These are phyloP conservation scores for Etheostoma perlongum DNA, from an alignment of 2,797 vertebrate species.

Conservation along the genomic window DNA sequence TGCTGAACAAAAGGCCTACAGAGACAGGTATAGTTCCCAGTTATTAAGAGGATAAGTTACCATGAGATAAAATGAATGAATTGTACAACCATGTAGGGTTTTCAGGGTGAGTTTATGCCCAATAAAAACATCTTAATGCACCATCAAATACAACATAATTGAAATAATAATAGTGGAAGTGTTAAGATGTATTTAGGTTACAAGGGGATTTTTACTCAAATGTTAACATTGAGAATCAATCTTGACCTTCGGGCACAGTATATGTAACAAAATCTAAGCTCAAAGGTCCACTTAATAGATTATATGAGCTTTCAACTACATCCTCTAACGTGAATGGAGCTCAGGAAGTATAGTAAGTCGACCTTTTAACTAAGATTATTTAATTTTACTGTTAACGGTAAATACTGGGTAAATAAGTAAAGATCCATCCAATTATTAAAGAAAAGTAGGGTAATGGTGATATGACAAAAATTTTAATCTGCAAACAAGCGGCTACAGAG, in stretches of 20 bases:
- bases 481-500: background rate
- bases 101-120: background rate
- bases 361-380: background rate
- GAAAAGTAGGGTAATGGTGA: background rate
- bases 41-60: conserved; percentile 14
- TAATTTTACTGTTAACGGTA: no score
- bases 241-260: background rate
- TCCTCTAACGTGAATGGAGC: background rate
- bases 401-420: background rate
- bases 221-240: background rate
- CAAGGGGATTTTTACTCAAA: background rate
- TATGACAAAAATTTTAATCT: background rate
- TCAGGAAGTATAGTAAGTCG: background rate
- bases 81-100: conserved; percentile 14
- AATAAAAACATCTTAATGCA: background rate
- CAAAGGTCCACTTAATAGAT: background rate
- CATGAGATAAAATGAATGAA: conserved; percentile 37
- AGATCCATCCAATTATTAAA: background rate
- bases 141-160: background rate
- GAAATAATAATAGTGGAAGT: background rate
- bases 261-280: background rate
- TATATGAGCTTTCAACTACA: background rate
- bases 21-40: conserved; percentile 24
- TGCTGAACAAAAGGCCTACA: conserved; percentile 62
- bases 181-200: background rate